Percentiles rank a stretch among this genome's conserved stretches.
phyloP scores from a whole-genome alignment of 1,140 invertebrate species.

The Dinoponera quadriceps region DNA sequence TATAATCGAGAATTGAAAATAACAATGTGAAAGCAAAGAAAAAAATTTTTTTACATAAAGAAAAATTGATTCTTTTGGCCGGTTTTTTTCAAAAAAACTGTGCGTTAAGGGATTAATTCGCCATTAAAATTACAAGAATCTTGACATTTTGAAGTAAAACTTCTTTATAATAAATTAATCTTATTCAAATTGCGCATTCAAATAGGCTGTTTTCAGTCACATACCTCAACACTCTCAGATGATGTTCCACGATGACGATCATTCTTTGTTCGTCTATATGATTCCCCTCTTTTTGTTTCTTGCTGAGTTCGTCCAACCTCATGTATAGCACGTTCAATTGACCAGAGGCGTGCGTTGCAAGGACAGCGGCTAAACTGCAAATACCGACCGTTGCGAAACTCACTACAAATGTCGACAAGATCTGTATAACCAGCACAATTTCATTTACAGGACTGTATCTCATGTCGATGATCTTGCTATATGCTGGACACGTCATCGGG shows the following conservation, averaged over 20 bases:
- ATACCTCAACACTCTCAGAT: slow-evolving; percentile 16
- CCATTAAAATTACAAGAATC: too few species aligned
- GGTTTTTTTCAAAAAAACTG: too few species aligned
- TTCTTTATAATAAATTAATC: too few species aligned
- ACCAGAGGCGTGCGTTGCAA: slow-evolving; percentile 68
- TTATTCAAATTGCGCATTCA: not conserved
- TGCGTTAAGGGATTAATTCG: too few species aligned
- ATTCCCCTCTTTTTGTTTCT: slow-evolving; percentile 55
- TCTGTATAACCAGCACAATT: slow-evolving; percentile 60
- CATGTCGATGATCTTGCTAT: slow-evolving; percentile 68
- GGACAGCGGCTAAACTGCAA: slow-evolving; percentile 65
- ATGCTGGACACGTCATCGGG: slow-evolving; percentile 66
- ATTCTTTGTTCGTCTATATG: not conserved
- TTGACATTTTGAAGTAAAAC: too few species aligned
- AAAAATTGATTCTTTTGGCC: too few species aligned
- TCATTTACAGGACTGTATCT: slow-evolving; percentile 65
- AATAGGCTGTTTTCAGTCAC: not conserved
- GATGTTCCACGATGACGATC: slow-evolving; percentile 20
- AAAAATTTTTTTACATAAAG: too few species aligned
- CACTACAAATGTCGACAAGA: slow-evolving; percentile 67
- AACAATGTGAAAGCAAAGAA: too few species aligned
- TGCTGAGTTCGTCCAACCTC: slow-evolving; percentile 40
- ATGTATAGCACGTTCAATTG: slow-evolving; percentile 52
- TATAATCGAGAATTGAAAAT: too few species aligned
- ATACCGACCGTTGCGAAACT: slow-evolving; percentile 63